These are phyloP conservation scores for Spea hammondii DNA, from an alignment of 2,797 vertebrate species.

Conservation along the genomic window DNA sequence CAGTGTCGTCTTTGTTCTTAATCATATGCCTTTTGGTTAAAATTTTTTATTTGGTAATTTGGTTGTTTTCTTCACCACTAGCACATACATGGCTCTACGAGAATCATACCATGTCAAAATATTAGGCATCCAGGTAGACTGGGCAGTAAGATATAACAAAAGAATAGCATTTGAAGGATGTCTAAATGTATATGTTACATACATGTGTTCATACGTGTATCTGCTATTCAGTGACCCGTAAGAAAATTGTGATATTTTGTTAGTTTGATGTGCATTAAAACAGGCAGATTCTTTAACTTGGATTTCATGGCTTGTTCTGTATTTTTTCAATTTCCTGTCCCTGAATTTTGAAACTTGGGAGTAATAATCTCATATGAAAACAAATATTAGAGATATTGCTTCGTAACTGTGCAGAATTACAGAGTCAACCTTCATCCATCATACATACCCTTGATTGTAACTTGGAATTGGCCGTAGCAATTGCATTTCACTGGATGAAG, in stretches of 20 bases:
- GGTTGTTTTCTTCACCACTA: no score
- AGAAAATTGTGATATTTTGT: background rate
- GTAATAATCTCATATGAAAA: constrained; percentile 54
- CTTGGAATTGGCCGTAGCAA: constrained; percentile 42
- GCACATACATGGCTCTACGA: no score
- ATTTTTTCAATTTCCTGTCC: constrained; percentile 53
- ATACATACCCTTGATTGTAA: constrained; percentile 49
- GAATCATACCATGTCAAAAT: no score
- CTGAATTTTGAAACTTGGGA: constrained; percentile 52
- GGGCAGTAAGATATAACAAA: no score
- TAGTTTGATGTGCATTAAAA: constrained; percentile 27
- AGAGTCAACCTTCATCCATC: constrained; percentile 53
- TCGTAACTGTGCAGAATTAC: constrained; percentile 47
- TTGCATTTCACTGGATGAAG: constrained; percentile 27
- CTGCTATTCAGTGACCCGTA: no score
- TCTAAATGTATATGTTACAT: no score
- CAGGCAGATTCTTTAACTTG: constrained; percentile 49
- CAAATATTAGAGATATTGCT: constrained; percentile 51
- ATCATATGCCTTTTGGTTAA: no score
- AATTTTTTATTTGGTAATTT: no score
- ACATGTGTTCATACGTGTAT: no score
- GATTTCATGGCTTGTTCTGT: constrained; percentile 49
- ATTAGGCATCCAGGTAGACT: no score
- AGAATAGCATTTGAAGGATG: no score
- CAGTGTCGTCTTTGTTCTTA: no score